These are phyloP conservation scores for Datnioides undecimradiatus DNA, from an alignment of 2,113 vertebrate species.

Conservation along the genomic window DNA sequence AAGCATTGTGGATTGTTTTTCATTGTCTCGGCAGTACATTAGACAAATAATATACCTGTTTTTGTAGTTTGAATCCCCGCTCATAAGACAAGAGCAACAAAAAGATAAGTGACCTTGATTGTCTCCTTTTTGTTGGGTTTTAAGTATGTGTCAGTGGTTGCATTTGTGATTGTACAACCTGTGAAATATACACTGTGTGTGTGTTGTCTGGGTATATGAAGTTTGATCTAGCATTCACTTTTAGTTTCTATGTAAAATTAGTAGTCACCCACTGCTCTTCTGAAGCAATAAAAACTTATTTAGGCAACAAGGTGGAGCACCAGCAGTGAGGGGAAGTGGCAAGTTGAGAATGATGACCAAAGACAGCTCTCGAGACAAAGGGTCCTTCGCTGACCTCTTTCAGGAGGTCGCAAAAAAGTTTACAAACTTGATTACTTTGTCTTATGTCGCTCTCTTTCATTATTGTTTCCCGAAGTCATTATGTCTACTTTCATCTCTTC, in stretches of 20 bases:
- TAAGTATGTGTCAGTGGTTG: neutral
- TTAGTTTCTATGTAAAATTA: neutral
- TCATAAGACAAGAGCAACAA: neutral
- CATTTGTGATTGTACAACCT: neutral
- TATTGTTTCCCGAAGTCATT: conserved; percentile 20
- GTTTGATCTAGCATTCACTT: neutral
- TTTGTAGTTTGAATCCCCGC: neutral
- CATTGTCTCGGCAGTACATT: neutral
- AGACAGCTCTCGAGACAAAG: neutral
- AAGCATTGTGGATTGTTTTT: neutral
- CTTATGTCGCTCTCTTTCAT: conserved; percentile 4
- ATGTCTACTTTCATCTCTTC: conserved; percentile 44
- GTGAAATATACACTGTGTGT: neutral
- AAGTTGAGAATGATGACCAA: neutral
- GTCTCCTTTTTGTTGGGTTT: too few species aligned
- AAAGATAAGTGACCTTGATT: too few species aligned
- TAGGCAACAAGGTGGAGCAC: neutral
- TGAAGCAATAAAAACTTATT: neutral
- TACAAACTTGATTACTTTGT: conserved; percentile 14
- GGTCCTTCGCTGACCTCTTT: neutral
- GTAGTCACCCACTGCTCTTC: too few species aligned
- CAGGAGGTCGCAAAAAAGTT: conserved; percentile 11
- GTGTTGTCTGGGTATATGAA: neutral
- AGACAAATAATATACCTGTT: neutral
- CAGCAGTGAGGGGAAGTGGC: neutral